Evolutionary conservation across 2,113 vertebrate genomes (phyloP), one percentile per base, ranked within the genome.

Genomic region (Burhinus bistriatus): DNA sequence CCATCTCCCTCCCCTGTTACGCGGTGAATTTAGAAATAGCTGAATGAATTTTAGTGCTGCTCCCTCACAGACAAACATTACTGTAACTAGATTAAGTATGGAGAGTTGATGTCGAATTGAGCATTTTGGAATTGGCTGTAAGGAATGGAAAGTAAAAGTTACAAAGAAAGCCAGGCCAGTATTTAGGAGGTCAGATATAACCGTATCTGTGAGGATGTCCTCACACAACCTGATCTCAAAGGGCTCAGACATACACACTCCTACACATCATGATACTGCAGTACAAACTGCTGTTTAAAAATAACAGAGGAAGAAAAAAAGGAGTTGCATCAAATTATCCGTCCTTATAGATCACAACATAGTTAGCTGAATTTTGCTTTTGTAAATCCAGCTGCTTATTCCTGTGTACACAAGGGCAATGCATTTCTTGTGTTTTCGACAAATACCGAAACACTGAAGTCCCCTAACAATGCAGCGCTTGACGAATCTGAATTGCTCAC

Each of bases 401-500:
- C 81, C 77, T 90, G 47, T 6, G 1, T 45, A 85, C 29, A 75
- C 9, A 4, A 84, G 36, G 47, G 87, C 86, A 88, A 81, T 38
- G 73, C 52, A n/a, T 12, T 30, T 86, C 92, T 94, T 79, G 81
- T 90, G 80, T 97, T 97, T 86, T 89, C 90, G 94, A 91, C 94
- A 97, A 97, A 96, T 86, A 84, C 78, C 34, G 44, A 95, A 94
- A 87, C 89, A 66, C 79, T 95, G 83, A 87, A 91, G 95, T 80
- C 76, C 66, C 69, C 55, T 87, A 96, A 98, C 98, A 98, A 98
- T 92, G 95, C 92, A 70, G 77, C 5, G 4, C 95, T 97, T 97
- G 97, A 97, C 40, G 9, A 81, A 97, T 96, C 78, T 90, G 92
- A 98, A 97, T 96, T 79, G 94, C 93, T 97, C 92, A 85, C 95